Base-by-base conservation (phyloP, 2,888 invertebrate species). In the Acanthosepion lycidas region DNA sequence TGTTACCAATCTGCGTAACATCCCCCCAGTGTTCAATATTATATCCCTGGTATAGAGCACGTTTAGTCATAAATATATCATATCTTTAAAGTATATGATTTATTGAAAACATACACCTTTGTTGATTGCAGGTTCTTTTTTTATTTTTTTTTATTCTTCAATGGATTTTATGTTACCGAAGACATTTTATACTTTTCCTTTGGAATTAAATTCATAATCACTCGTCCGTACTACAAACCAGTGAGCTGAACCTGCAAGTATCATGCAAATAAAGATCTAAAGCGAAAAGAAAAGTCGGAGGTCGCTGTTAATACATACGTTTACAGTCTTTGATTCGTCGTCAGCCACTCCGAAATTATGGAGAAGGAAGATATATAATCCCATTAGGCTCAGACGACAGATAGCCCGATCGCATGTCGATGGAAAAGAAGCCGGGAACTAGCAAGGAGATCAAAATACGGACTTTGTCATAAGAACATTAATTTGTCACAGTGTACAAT, bases 401-500 rank as follows among this genome's bases (percentile, higher is more conserved):
- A 78, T 78, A 78, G 78, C 5, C 78, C 20, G 78, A n/a, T 78
- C n/a, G 78, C 78, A 78, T 78, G 78, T 78, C 78, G 78, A 78
- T 78, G 78, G 78, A n/a, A 33, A 78, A 33, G 78, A 78, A 78
- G 78, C n/a, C 78, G 78, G 5, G n/a, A 78, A n/a, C n/a, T 8
- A n/a, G 33, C n/a, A 33, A n/a, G 33, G 78, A 33, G 78, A 78
- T 78, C 78, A 78, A 78, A 78, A 78, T 78, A 78, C 78, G 78
- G n/a, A 78, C 15, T 78, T 78, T 78, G 78, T 78, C 78, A 78
- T 78, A 78, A 78, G 78, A 78, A 33, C 78, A 78, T n/a, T 78
- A 78, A 78, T 78, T 78, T 78, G 78, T 78, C 78, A 78, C 78
- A 78, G 78, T 78, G n/a, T 78, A 78, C 78, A 78, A 33, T 78